Evolutionary conservation across 2,888 invertebrate species (phyloP).

Genomic region (Phyllotreta striolata): DNA sequence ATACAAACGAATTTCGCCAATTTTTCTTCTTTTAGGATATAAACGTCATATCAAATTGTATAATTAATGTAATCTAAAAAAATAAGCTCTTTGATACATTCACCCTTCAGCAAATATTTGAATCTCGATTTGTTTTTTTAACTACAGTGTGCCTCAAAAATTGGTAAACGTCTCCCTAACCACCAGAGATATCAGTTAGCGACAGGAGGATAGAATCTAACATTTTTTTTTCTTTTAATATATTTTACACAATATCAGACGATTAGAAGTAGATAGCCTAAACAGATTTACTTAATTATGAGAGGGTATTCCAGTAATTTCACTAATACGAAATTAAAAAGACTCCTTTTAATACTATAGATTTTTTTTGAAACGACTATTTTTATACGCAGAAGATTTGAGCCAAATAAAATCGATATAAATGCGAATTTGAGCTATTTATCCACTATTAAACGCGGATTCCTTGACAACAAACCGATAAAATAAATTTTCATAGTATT

Average conservation of each 20-base stretch:
- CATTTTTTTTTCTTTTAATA: no score
- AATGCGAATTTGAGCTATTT: constrained; percentile 4
- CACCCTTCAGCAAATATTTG: constrained; percentile 24
- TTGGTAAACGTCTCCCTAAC: neutral
- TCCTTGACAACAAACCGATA: constrained; percentile 11
- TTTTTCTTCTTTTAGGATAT: no score
- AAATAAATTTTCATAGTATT: constrained; percentile 16
- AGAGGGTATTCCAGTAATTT: no score
- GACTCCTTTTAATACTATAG: no score
- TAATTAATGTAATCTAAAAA: constrained; percentile 30
- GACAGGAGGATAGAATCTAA: no score
- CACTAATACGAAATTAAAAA: no score
- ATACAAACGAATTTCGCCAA: no score
- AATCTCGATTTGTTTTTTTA: constrained; percentile 30
- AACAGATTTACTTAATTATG: no score
- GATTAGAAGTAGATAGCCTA: no score
- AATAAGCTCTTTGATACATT: constrained; percentile 35
- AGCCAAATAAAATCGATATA: neutral
- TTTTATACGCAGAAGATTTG: neutral
- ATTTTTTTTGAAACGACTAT: neutral
- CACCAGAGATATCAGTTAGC: no score
- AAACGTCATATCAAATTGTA: constrained; percentile 19
- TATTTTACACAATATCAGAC: no score
- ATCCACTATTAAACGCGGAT: neutral
- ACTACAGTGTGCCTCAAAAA: constrained; percentile 12